Percentiles rank a stretch among this genome's conserved stretches.
These are phyloP conservation scores for Megaptera novaeangliae DNA, from an alignment of 2,113 vertebrate genomes.

Conservation along the genomic window DNA sequence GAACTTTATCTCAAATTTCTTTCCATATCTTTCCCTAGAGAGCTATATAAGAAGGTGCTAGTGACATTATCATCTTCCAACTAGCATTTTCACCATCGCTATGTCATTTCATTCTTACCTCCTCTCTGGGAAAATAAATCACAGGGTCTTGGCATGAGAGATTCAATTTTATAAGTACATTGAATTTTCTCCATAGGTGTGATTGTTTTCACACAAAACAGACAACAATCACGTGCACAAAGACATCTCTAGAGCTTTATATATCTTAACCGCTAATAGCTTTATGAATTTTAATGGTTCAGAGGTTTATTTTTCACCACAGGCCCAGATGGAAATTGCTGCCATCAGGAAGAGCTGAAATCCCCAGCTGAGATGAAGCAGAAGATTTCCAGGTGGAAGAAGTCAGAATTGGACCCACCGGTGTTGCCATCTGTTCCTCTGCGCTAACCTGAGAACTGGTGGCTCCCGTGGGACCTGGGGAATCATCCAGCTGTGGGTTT, in stretches of 20 bases:
- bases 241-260: conserved; percentile 9
- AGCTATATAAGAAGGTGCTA: background rate
- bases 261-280: conserved; percentile 25
- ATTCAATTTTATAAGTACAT: conserved; percentile 1
- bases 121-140: background rate
- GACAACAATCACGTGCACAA: background rate
- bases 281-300: conserved; percentile 35
- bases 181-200: conserved; percentile 30
- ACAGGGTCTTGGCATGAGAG: background rate
- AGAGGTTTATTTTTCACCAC: conserved; percentile 26
- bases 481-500: background rate
- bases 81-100: background rate
- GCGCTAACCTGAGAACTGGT: background rate
- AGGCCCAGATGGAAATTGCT: conserved; percentile 2
- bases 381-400: conserved; percentile 22
- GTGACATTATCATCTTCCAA: background rate
- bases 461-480: background rate
- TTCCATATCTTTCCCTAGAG: background rate
- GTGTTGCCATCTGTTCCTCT: background rate
- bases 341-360: conserved; percentile 20
- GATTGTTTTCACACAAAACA: conserved; percentile 13
- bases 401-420: background rate
- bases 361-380: conserved; percentile 15
- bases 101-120: background rate
- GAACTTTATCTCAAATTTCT: conserved; percentile 18